These are phyloP conservation scores for Rhopalosiphum nymphaeae DNA, from an alignment of 2,888 invertebrate species.

Conservation along the genomic window DNA sequence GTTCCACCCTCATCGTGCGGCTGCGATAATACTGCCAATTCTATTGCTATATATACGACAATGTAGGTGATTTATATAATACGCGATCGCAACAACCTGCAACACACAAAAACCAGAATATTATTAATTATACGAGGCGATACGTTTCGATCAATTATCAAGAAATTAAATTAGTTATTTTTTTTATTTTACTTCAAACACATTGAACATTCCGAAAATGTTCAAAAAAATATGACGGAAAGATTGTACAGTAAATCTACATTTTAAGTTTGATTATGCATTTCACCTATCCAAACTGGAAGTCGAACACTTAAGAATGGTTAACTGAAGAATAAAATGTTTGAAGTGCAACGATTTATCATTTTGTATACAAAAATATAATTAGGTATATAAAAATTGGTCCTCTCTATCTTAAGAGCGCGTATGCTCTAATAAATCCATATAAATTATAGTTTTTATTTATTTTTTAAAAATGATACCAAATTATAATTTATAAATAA, in stretches of 20 bases:
- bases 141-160: background rate
- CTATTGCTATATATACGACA: background rate
- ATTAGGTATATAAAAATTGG: background rate
- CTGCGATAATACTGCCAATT: background rate
- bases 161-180: background rate
- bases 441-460: background rate
- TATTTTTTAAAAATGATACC: background rate
- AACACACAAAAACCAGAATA: background rate
- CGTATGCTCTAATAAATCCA: no score
- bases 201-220: background rate
- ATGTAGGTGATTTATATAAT: background rate
- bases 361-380: background rate
- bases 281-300: background rate
- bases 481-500: no score
- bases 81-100: background rate
- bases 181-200: background rate
- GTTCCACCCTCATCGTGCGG: constrained; percentile 40
- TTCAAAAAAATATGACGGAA: background rate
- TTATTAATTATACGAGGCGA: background rate
- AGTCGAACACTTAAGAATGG: background rate
- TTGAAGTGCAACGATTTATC: background rate
- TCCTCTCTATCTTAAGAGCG: background rate
- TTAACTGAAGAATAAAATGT: background rate
- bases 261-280: background rate
- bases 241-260: background rate